Evolutionary conservation across 2,888 invertebrate species (phyloP), one percentile per base, ranked within the genome.

Genomic region (Xanthorhoe designata): DNA sequence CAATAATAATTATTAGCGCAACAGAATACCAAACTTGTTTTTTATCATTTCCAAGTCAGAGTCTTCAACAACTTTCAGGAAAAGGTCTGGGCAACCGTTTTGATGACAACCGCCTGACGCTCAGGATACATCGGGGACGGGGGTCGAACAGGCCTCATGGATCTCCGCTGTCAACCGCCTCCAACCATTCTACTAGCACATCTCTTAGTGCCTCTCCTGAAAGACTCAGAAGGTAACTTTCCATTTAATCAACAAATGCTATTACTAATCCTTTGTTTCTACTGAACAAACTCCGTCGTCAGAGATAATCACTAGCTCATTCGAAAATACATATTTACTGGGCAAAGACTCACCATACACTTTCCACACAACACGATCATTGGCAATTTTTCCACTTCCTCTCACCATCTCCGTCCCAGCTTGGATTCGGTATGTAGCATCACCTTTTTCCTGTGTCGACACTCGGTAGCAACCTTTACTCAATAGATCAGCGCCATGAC

Each of bases 101-200:
- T 84, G 97, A 98, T 77, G 97, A 98, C 85, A 97, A 98, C 85
- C 95, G 98, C n/a, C 92, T 98, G 45, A 98, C 98, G 0, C 88
- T 99, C 68, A 95, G 98, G 74, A 98, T 99, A 76, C 98, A 99
- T 87, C 94, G 98, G 0, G 98, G 98, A 0, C 94, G 97, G 0
- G 96, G 96, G 0, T 96, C 96, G 2, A 97, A 97, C 66, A 94
- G 97, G 57, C 97, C 98, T 24, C 95, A 95, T 75, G 96, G 95
- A 32, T 96, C 95, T 4, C 96, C 95, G 3, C 94, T 95, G 51
- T 96, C 95, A 58, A 96, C 95, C 62, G 96, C 96, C 24, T 96
- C 96, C 71, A 95, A 95, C 67, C 96, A 96, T 79, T 96, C 95
- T 59, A 96, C 95, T 10, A 96, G 95, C 67, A 96, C 96, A 0